These are phyloP conservation scores for Papilio elwesi DNA, from an alignment of 2,888 invertebrate genomes.

Conservation along the genomic window DNA sequence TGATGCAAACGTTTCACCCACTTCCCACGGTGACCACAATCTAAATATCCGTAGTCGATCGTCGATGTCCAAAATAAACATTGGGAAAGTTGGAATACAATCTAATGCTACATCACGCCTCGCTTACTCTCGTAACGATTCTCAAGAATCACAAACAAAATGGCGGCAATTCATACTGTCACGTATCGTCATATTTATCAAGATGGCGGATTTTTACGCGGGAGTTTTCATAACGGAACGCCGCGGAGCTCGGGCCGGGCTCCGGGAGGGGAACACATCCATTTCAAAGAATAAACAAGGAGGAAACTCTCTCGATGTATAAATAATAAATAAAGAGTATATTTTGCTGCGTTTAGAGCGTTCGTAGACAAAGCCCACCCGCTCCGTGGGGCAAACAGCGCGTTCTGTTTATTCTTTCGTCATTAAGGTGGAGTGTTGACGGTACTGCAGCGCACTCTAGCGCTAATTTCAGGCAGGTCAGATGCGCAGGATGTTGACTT, in stretches of 20 bases:
- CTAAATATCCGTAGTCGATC: not conserved
- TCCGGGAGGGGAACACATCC: constrained; percentile 68
- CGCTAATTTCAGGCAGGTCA: constrained; percentile 75
- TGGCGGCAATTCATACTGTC: constrained; percentile 58
- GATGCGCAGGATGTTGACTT: constrained; percentile 61
- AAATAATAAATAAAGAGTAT: constrained; percentile 81
- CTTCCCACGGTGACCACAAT: constrained; percentile 56
- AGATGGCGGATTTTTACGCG: constrained; percentile 65
- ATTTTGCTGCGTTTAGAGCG: constrained; percentile 73
- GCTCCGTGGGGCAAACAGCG: constrained; percentile 66
- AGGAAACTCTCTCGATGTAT: constrained; percentile 78
- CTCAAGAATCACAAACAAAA: constrained; percentile 58
- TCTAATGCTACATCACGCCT: constrained; percentile 9
- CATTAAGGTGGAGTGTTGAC: constrained; percentile 79
- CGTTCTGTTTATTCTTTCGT: constrained; percentile 76
- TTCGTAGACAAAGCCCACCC: constrained; percentile 76
- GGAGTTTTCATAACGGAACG: constrained; percentile 63
- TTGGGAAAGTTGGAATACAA: constrained; percentile 52
- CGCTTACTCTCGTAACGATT: constrained; percentile 71
- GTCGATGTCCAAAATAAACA: constrained; percentile 56
- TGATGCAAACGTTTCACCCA: constrained; percentile 25
- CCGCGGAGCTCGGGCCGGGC: constrained; percentile 54
- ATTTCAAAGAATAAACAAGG: constrained; percentile 80
- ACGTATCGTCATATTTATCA: constrained; percentile 46
- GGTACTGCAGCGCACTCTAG: constrained; percentile 60